A percentile compares a stretch with the other conserved stretches of the same genome.
phyloP scores from a whole-genome alignment of 2,888 invertebrate species.

The Cetonia aurata region DNA sequence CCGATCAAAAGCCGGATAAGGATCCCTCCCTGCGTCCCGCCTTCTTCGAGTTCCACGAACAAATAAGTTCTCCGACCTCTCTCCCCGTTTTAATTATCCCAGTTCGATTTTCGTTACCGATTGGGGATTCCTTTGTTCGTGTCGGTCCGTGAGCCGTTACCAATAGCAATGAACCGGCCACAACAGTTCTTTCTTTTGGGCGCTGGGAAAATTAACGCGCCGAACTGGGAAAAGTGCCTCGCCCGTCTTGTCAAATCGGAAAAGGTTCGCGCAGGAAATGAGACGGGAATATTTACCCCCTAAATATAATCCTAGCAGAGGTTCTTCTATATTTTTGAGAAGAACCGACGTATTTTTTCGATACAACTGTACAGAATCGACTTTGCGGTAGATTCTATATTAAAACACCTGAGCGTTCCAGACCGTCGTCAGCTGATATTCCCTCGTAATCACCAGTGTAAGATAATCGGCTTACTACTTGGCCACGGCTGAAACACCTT shows the following conservation, averaged over 20 bases:
- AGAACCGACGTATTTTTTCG: too few relatives aligned
- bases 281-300: too few relatives aligned
- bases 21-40: background rate
- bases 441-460: conserved; percentile 34
- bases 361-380: too few relatives aligned
- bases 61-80: conserved; percentile 2
- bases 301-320: too few relatives aligned
- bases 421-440: too few relatives aligned
- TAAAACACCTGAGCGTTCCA: too few relatives aligned
- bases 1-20: background rate
- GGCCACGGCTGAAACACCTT: conserved; percentile 58
- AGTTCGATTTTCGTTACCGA: background rate
- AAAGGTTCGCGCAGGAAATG: too few relatives aligned
- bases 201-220: background rate
- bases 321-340: too few relatives aligned
- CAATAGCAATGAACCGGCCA: background rate
- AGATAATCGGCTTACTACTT: conserved; percentile 47
- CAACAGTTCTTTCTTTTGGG: background rate
- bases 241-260: too few relatives aligned
- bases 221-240: too few relatives aligned
- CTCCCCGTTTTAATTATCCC: background rate
- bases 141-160: background rate
- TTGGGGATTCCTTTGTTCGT: background rate
- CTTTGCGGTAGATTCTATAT: too few relatives aligned
- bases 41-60: background rate